Evolutionary conservation across 2,113 vertebrate species (phyloP).

Genomic region (Actenoides lindsayi): DNA sequence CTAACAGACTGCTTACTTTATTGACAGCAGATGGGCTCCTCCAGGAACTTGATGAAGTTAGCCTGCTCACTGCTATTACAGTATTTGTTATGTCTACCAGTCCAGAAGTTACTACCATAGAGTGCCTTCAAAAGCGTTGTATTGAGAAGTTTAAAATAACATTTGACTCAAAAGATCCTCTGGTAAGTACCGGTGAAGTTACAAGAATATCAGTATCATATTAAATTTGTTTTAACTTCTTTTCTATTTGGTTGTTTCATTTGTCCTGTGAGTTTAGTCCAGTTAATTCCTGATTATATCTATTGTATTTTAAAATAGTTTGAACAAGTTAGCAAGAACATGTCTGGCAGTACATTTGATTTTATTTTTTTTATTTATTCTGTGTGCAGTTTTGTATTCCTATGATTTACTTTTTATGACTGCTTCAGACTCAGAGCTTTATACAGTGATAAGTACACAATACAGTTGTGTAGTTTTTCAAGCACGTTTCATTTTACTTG

Average conservation of each 20-base stretch:
- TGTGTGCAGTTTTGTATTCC: background rate
- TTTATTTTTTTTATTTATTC: background rate
- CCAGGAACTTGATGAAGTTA: slow-evolving; percentile 78
- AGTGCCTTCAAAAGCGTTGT: slow-evolving; percentile 81
- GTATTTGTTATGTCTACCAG: slow-evolving; percentile 85
- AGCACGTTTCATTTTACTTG: background rate
- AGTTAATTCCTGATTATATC: background rate
- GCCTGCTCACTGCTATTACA: slow-evolving; percentile 86
- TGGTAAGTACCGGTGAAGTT: slow-evolving; percentile 73
- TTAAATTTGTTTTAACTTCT: background rate
- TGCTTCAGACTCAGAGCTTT: background rate
- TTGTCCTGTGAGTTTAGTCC: background rate
- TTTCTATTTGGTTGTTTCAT: background rate
- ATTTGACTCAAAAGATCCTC: slow-evolving; percentile 85
- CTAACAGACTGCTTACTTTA: slow-evolving; percentile 26
- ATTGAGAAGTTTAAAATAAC: slow-evolving; percentile 82
- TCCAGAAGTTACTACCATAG: slow-evolving; percentile 81
- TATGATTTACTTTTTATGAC: fast-evolving
- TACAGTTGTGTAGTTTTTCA: background rate
- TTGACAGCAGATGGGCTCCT: slow-evolving; percentile 48
- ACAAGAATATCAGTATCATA: background rate
- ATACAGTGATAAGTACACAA: background rate
- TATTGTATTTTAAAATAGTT: background rate
- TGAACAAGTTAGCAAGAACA: background rate
- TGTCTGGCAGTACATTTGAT: background rate